A percentile compares a stretch with the other conserved stretches of the same genome.
phyloP scores from a whole-genome alignment of 2,888 invertebrate genomes.

The Leptothorax acervorum region DNA sequence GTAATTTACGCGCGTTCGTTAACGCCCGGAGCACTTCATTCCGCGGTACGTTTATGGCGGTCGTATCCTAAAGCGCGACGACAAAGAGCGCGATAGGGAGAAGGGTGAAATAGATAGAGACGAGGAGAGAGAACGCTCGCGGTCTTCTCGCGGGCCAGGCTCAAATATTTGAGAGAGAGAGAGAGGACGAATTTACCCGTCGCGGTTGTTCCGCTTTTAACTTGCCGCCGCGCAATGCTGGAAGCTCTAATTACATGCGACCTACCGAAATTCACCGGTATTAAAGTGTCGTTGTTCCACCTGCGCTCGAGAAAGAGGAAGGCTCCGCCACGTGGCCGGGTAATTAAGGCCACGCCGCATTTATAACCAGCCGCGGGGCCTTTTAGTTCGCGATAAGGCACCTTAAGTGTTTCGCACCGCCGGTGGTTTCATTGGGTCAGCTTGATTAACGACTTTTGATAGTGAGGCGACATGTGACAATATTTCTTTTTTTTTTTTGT shows the following conservation, averaged over 20 bases:
- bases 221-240: constrained; percentile 58
- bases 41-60: constrained; percentile 50
- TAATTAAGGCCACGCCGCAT: constrained; percentile 44
- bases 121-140: neutral
- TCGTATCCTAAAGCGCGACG: constrained; percentile 23
- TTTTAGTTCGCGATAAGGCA: constrained; percentile 22
- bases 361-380: constrained; percentile 21
- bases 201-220: constrained; percentile 63
- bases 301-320: constrained; percentile 22
- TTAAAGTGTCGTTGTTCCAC: constrained; percentile 50
- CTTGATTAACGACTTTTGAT: constrained; percentile 17
- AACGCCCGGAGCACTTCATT: constrained; percentile 55
- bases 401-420: constrained; percentile 4
- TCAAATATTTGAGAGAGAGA: constrained; percentile 73
- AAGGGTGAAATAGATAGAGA: neutral
- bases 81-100: neutral
- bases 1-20: constrained; percentile 65
- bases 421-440: neutral
- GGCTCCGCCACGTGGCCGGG: constrained; percentile 34
- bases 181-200: constrained; percentile 46
- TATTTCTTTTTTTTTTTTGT: neutral
- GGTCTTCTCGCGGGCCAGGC: constrained; percentile 43
- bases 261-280: constrained; percentile 51
- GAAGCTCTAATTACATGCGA: constrained; percentile 72
- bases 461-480: neutral